A percentile compares a stretch with the other conserved stretches of the same genome.
Evolutionary conservation across 2,888 invertebrate genomes (phyloP).

Genomic region (Leptura quadrifasciata): DNA sequence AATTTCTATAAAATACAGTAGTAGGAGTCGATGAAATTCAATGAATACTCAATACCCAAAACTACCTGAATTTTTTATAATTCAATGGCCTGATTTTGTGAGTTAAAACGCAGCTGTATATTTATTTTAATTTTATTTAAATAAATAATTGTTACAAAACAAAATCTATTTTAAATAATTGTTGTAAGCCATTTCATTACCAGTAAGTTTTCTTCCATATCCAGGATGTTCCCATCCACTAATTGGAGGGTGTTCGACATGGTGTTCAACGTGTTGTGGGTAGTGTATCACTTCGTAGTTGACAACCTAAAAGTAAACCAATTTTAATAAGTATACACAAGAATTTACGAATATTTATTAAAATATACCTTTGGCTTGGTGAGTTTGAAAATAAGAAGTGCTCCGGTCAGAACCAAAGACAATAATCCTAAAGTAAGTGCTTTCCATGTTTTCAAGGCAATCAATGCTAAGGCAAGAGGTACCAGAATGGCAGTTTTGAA

Average conservation of each 20-base stretch:
- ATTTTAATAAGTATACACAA: neutral
- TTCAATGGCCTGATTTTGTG: no score
- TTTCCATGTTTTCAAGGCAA: constrained; percentile 93
- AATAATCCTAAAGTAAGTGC: constrained; percentile 89
- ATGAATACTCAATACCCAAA: no score
- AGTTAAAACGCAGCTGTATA: neutral
- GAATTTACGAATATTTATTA: neutral
- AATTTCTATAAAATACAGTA: no score
- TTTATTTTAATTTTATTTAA: constrained; percentile 64
- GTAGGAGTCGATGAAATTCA: no score
- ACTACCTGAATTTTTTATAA: no score
- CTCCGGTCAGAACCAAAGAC: constrained; percentile 89
- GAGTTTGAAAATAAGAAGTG: constrained; percentile 90
- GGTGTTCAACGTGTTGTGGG: constrained; percentile 80
- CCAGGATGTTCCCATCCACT: constrained; percentile 76
- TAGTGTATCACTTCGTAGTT: constrained; percentile 93
- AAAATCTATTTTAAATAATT: constrained; percentile 63
- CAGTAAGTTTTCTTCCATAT: constrained; percentile 78
- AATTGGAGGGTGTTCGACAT: constrained; percentile 71
- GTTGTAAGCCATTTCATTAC: constrained; percentile 79
- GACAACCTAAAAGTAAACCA: constrained; percentile 75
- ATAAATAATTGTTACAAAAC: constrained; percentile 56
- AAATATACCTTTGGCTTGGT: constrained; percentile 84
- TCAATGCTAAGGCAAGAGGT: constrained; percentile 86
- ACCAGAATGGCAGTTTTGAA: constrained; percentile 90